Evolutionary conservation across 2,113 vertebrate genomes (phyloP).

Genomic region (Etheostoma spectabile): DNA sequence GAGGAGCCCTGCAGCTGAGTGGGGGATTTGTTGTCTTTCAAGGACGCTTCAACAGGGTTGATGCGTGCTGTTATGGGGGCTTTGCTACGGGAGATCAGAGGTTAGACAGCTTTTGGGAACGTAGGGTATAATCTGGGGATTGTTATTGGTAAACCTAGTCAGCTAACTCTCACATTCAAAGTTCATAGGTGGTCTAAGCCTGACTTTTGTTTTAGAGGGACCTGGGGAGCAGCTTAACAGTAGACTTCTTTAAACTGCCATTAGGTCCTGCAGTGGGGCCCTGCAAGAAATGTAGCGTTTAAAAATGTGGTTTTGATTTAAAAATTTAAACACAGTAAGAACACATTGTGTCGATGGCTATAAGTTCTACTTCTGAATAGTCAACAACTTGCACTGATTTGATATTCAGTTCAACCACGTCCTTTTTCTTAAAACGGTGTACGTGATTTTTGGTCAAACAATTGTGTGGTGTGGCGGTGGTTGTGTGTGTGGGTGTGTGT

Average conservation of each 20-base stretch:
- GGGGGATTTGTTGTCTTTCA: conserved; percentile 7
- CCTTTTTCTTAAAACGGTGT: conserved; percentile 1
- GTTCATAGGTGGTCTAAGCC: background rate
- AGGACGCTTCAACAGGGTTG: background rate
- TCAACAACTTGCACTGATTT: background rate
- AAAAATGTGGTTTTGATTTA: background rate
- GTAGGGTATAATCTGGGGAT: background rate
- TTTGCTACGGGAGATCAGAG: background rate
- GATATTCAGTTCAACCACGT: background rate
- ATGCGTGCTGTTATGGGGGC: background rate
- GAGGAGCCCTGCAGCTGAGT: background rate
- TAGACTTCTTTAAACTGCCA: background rate
- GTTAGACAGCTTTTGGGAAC: background rate
- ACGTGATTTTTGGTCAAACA: conserved; percentile 9
- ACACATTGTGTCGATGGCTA: background rate
- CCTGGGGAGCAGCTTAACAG: background rate
- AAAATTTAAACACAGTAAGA: background rate
- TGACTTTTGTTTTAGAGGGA: background rate
- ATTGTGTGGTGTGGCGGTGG: too few species aligned
- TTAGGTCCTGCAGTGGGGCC: background rate
- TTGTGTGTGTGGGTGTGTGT: too few species aligned
- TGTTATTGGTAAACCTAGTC: background rate
- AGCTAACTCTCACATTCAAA: conserved; percentile 1
- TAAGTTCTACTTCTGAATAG: background rate
- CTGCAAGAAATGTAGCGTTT: background rate